These are phyloP conservation scores for Bombus breviceps DNA, from an alignment of 1,140 invertebrate genomes.

Conservation along the genomic window DNA sequence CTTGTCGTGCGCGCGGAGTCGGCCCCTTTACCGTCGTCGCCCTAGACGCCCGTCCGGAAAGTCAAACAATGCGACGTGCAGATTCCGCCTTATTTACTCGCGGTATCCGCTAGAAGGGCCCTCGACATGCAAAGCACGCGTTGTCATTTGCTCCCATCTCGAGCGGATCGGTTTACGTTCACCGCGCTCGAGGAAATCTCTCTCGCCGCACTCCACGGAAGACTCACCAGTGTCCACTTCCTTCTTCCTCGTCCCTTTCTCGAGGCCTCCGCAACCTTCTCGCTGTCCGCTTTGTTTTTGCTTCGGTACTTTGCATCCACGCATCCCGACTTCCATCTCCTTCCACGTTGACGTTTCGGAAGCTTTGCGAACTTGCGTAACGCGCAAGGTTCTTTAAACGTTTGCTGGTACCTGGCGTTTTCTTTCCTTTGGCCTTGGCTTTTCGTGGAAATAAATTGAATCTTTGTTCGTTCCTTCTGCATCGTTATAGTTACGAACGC, in stretches of 20 bases:
- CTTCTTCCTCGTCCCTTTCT: constrained; percentile 47
- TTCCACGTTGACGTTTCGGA: constrained; percentile 12
- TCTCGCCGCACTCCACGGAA: constrained; percentile 29
- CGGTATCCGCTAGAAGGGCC: constrained; percentile 55
- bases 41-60: constrained; percentile 73
- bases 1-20: constrained; percentile 69
- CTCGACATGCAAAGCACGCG: constrained; percentile 78
- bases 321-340: neutral
- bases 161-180: constrained; percentile 71
- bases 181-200: constrained; percentile 57
- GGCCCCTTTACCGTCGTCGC: constrained; percentile 75
- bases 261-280: neutral
- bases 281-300: constrained; percentile 9
- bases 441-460: rapidly evolving
- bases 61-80: constrained; percentile 78
- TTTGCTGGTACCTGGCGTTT: too few species aligned
- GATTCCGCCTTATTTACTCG: constrained; percentile 77
- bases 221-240: constrained; percentile 36
- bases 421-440: neutral
- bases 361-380: neutral
- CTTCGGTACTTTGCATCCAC: neutral
- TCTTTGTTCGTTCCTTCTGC: too few species aligned
- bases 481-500: too few species aligned
- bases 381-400: neutral
- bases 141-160: constrained; percentile 78